These are phyloP conservation scores for Apis laboriosa DNA, from an alignment of 1,140 invertebrate species.

Conservation along the genomic window DNA sequence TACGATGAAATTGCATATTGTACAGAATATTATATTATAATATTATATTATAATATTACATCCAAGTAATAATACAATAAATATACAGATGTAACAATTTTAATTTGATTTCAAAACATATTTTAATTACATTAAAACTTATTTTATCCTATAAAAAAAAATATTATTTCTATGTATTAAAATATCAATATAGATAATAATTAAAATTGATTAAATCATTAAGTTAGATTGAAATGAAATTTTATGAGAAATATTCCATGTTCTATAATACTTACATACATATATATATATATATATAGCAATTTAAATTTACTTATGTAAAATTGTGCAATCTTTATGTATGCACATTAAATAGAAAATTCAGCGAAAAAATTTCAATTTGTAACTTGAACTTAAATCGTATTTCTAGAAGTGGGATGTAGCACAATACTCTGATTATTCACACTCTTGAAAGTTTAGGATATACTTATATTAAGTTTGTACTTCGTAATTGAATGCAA, in stretches of 20 bases:
- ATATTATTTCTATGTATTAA: no score
- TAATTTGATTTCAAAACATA: not conserved
- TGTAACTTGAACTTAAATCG: slow-evolving; percentile 23
- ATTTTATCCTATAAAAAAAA: no score
- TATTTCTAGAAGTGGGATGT: slow-evolving; percentile 18
- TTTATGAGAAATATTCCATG: no score
- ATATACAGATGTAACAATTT: not conserved
- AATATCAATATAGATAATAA: no score
- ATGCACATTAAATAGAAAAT: not conserved
- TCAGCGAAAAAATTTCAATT: slow-evolving; percentile 1
- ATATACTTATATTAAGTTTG: slow-evolving; percentile 15
- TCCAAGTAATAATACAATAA: not conserved
- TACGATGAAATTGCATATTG: slow-evolving; percentile 27
- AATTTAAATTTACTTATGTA: not conserved
- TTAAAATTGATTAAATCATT: no score
- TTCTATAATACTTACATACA: no score
- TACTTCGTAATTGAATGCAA: slow-evolving; percentile 18
- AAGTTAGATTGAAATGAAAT: no score
- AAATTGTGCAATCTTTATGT: not conserved
- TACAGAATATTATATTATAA: slow-evolving; percentile 16
- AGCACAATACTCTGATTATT: slow-evolving; percentile 14
- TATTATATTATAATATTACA: not conserved
- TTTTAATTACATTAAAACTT: not conserved
- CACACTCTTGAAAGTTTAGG: not conserved
- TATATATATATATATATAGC: no score